Conservation (phyloP, 2,113 vertebrate genomes). For the Notothenia coriiceps region DNA sequence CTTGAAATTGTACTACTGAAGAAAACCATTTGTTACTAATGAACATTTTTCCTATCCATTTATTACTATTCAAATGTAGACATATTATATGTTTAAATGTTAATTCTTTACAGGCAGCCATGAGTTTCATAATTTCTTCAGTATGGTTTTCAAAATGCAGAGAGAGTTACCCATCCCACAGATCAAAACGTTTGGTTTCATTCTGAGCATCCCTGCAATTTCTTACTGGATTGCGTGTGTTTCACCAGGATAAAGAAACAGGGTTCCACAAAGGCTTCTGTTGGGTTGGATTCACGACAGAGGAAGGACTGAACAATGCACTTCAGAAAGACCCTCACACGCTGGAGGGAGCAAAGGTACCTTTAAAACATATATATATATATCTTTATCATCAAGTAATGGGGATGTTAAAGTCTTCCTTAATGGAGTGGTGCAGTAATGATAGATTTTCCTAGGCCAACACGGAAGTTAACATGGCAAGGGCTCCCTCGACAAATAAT, state of each 20-base stretch:
- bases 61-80: background rate
- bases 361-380: slow-evolving; percentile 11
- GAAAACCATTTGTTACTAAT: background rate
- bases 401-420: background rate
- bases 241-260: slow-evolving; percentile 87
- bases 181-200: background rate
- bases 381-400: background rate
- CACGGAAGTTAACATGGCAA: no score
- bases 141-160: background rate
- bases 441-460: no score
- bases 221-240: background rate
- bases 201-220: background rate
- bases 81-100: background rate
- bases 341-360: slow-evolving; percentile 90
- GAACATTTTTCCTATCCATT: background rate
- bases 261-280: slow-evolving; percentile 92
- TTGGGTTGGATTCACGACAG: slow-evolving; percentile 87
- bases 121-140: background rate
- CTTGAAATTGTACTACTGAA: background rate
- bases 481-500: no score
- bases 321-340: slow-evolving; percentile 90
- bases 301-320: slow-evolving; percentile 85
- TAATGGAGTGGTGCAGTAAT: background rate
- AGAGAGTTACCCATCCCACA: no score
- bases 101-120: background rate